Evolutionary conservation across 2,797 vertebrate genomes (phyloP), one percentile per base, ranked within the genome.

Genomic region (Chloroceryle amazona): DNA sequence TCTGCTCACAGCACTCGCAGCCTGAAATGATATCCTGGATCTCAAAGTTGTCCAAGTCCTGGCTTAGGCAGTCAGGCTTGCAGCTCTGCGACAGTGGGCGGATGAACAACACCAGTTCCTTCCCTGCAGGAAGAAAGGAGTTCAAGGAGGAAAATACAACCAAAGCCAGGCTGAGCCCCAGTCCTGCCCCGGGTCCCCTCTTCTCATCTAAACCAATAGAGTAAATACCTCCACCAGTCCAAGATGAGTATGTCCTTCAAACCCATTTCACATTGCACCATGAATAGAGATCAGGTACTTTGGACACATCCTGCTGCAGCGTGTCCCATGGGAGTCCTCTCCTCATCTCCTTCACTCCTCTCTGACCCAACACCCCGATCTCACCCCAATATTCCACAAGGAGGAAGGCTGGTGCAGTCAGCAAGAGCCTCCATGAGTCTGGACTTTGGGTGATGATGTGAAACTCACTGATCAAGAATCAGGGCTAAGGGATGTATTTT

Each of bases 61-160:
- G 97, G 79, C 86, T 97, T 26, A 98, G 80, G 80, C 93, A 94
- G 72, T 97, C 98, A 23, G 90, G 97, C 61, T 98, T 97, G 6
- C 58, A 90, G 70, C 96, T 98, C 73, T 97, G 98, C 3, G 98
- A 97, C 61, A 97, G 97, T 8, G 98, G 98, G 49, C 98, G 98
- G 37, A 99, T 93, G 86, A 99, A 99, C 93, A 98, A 98, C 55
- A 98, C 97, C 97, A 99, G 71, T 83, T 99, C 99, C 84, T 98
- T 98, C 99, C 99, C 99, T 99, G 98, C 7, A 9, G 57, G 76
- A 49, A 33, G 67, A 23, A 13, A 0, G 89, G 25, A 54, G 57
- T 3, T 4, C 1, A 4, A 37, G 57, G 33, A 13, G 57, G 19
- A 39, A 26, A 26, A 67, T 1, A 9, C 26, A 6, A 49, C 10